Conservation (phyloP, 2,113 vertebrate genomes). For the Eulemur rufifrons region DNA sequence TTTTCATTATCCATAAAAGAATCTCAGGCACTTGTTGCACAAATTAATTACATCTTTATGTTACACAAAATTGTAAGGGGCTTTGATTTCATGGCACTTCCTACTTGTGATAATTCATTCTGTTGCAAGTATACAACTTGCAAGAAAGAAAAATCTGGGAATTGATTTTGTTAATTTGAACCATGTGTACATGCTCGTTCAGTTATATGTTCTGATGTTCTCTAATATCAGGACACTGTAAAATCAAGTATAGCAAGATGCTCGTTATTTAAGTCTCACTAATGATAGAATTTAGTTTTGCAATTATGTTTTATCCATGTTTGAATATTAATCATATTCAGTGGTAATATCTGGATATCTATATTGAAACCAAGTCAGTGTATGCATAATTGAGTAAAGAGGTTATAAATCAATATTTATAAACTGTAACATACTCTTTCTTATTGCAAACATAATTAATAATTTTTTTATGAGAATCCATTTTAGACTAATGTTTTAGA, state of each 20-base stretch:
- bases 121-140: background rate
- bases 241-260: constrained; percentile 3
- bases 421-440: background rate
- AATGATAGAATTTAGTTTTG: constrained; percentile 34
- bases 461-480: background rate
- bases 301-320: background rate
- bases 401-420: constrained; percentile 31
- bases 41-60: constrained; percentile 2
- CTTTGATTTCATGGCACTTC: background rate
- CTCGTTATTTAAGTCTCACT: constrained; percentile 42
- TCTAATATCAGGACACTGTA: background rate
- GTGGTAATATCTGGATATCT: constrained; percentile 12
- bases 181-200: background rate
- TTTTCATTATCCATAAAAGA: background rate
- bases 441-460: background rate
- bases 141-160: background rate
- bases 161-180: constrained; percentile 37
- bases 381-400: background rate
- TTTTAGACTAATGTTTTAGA: background rate
- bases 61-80: background rate
- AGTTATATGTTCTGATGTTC: constrained; percentile 17
- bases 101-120: constrained; percentile 33
- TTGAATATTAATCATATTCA: constrained; percentile 28
- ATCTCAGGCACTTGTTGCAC: background rate
- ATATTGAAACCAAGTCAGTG: background rate